Conservation (phyloP, 2,888 invertebrate species). For the Lacanobia wlatinum region DNA sequence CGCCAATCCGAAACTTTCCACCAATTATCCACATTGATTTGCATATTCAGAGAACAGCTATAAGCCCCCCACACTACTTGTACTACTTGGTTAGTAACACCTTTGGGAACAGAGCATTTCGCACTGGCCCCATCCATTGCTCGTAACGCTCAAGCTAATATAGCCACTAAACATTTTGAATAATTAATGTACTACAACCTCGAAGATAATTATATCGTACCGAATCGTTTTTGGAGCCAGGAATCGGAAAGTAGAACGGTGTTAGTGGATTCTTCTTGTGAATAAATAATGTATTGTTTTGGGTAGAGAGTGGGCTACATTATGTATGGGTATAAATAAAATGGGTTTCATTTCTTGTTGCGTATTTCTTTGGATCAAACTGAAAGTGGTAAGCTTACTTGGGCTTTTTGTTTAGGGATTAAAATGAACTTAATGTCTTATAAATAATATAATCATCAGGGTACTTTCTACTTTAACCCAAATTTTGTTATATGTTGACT, state of each 20-base stretch:
- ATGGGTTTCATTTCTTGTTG: conserved; percentile 40
- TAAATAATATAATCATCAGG: not conserved
- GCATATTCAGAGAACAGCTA: conserved; percentile 64
- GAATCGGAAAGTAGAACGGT: conserved; percentile 61
- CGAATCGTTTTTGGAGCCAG: conserved; percentile 65
- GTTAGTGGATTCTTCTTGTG: conserved; percentile 60
- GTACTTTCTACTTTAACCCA: no score
- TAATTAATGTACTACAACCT: conserved; percentile 75
- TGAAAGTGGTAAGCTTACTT: not conserved
- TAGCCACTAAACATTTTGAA: conserved; percentile 79
- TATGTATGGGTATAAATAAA: conserved; percentile 52
- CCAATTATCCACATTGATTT: conserved; percentile 69
- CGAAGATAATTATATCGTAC: conserved; percentile 71
- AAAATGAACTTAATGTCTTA: not conserved
- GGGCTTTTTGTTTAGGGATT: not conserved
- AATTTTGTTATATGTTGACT: not conserved
- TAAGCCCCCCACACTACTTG: conserved; percentile 53
- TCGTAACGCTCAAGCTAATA: conserved; percentile 74
- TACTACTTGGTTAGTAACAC: conserved; percentile 45
- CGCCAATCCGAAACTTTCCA: conserved; percentile 61
- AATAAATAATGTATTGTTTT: conserved; percentile 66
- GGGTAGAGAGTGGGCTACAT: conserved; percentile 46
- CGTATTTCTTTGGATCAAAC: conserved; percentile 20
- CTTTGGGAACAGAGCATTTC: conserved; percentile 59
- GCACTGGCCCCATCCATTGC: conserved; percentile 70